Evolutionary conservation across 2,888 invertebrate species (phyloP).

Genomic region (Crioceris asparagi): DNA sequence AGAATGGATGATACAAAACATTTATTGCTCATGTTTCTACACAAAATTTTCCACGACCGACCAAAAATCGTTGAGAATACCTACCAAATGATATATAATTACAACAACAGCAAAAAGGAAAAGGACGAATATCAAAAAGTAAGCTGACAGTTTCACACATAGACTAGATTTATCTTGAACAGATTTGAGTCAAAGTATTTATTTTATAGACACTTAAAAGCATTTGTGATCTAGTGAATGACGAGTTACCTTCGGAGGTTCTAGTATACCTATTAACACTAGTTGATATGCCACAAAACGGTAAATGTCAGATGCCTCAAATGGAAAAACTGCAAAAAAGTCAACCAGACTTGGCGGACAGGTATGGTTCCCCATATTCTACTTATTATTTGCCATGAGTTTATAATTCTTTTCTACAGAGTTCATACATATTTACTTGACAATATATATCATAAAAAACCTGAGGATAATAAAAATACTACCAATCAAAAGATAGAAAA

Average conservation of each 20-base stretch:
- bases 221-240: slow-evolving; percentile 31
- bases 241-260: slow-evolving; percentile 32
- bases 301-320: slow-evolving; percentile 12
- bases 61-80: slow-evolving; percentile 30
- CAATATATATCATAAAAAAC: slow-evolving; percentile 14
- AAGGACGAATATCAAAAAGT: slow-evolving; percentile 32
- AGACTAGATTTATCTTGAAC: not conserved
- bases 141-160: slow-evolving; percentile 1
- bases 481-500: too few species aligned
- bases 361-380: slow-evolving; percentile 5
- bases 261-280: slow-evolving; percentile 33
- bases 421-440: slow-evolving; percentile 23
- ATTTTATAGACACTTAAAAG: slow-evolving; percentile 27
- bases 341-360: slow-evolving; percentile 22
- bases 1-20: slow-evolving; percentile 30
- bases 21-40: slow-evolving; percentile 30
- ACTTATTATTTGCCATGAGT: too few species aligned
- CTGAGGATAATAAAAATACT: slow-evolving; percentile 4
- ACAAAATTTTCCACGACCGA: slow-evolving; percentile 30
- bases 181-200: slow-evolving; percentile 2
- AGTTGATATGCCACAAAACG: slow-evolving; percentile 29
- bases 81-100: slow-evolving; percentile 29
- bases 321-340: slow-evolving; percentile 27
- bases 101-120: slow-evolving; percentile 26
- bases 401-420: slow-evolving; percentile 8